These are phyloP conservation scores for Catharus bicknelli DNA, from an alignment of 2,113 vertebrate genomes.

Conservation along the genomic window DNA sequence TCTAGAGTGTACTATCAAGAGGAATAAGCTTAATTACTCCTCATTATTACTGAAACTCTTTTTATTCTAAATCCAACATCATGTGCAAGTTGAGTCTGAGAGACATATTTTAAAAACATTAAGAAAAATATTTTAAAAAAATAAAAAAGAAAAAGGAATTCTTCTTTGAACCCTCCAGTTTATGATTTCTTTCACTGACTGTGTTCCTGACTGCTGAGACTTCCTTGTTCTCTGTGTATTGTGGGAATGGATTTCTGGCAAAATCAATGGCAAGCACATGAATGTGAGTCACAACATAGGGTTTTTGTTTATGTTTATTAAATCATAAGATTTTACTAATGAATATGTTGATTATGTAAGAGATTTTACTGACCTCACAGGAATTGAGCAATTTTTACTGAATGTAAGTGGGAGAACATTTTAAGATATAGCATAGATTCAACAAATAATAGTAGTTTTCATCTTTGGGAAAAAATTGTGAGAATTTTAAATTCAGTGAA, in stretches of 20 bases:
- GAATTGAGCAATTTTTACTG: background rate
- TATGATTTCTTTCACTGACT: background rate
- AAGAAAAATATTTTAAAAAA: background rate
- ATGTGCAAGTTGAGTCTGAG: background rate
- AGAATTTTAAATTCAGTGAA: background rate
- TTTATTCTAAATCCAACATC: background rate
- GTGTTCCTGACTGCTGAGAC: background rate
- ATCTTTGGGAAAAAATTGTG: background rate
- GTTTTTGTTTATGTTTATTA: background rate
- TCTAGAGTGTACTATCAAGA: background rate
- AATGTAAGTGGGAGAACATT: background rate
- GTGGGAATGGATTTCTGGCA: background rate
- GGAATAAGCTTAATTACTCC: background rate
- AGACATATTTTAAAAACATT: background rate
- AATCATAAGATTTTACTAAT: background rate
- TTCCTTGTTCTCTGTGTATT: background rate
- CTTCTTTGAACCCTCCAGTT: background rate
- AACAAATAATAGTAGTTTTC: background rate
- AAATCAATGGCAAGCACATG: background rate
- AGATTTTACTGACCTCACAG: background rate
- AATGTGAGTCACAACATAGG: background rate
- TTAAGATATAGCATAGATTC: background rate
- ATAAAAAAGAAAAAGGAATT: accelerated
- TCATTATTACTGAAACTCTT: background rate
- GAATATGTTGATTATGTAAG: background rate